Base-by-base conservation (phyloP, 2,888 invertebrate genomes). In the Euproctis similis region DNA sequence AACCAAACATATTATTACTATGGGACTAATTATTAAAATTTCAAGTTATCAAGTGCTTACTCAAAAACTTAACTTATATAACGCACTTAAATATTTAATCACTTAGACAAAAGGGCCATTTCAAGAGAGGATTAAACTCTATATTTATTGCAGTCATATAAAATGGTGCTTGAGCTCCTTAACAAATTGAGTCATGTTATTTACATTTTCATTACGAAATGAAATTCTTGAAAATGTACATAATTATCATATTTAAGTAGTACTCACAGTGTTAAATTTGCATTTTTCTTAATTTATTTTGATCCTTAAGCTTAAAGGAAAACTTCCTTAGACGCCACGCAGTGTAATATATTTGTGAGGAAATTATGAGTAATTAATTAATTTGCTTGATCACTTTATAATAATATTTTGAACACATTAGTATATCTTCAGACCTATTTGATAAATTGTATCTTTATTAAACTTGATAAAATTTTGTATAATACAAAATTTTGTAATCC, bases 121-220 rank as follows among this genome's bases (percentile, higher is more conserved):
- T 53, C 46, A 44, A 41, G 38, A 40, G 34, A 24, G 50, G 47
- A 57, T 59, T 47, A 59, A n/a, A 49, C 37, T 42, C 33, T 47
- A 40, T n/a, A 57, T 59, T 55, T 55, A 57, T 59, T 44, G 47
- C 40, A 47, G 46, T 42, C 43, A 51, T 42, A 47, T 42, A 51
- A 53, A 53, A 53, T 56, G 51, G 54, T 45, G 53, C 31, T 40
- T 38, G 45, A 52, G 39, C 14, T 31, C 34, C 34, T 20, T 23
- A 20, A 39, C 39, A 39, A 39, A 46, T 36, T 33, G 39, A 44
- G 35, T 25, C 34, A 26, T 39, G 36, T 43, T 47, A 42, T 39
- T 47, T 39, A 47, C 39, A 39, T 39, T 51, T 39, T 43, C 44
- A 47, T 51, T 48, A 37, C 20, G 28, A 39, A 43, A 47, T 47